Conservation (phyloP, 2,888 invertebrate genomes). For the Mythimna ferrago region DNA sequence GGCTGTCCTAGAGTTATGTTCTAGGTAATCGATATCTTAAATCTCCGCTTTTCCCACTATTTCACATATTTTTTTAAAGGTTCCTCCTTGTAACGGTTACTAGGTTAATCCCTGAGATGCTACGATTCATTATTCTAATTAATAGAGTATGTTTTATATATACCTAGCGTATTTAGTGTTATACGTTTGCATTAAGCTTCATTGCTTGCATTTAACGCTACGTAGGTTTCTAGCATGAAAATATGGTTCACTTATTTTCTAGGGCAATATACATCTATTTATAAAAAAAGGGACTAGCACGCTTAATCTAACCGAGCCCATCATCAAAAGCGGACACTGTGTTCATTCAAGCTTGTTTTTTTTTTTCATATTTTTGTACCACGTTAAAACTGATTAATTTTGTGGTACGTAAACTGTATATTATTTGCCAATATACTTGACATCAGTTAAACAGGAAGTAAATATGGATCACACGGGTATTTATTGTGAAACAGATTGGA, state of each 20-base stretch:
- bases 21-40: conserved; percentile 53
- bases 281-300: conserved; percentile 83
- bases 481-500: conserved; percentile 12
- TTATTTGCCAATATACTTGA: conserved; percentile 4
- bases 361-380: conserved; percentile 61
- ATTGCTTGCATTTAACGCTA: conserved; percentile 83
- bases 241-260: conserved; percentile 86
- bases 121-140: conserved; percentile 17
- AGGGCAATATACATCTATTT: conserved; percentile 86
- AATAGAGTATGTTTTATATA: conserved; percentile 1
- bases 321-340: conserved; percentile 78
- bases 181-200: conserved; percentile 72
- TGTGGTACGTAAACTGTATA: conserved; percentile 14
- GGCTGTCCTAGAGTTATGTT: conserved; percentile 48
- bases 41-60: conserved; percentile 31
- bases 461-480: conserved; percentile 2
- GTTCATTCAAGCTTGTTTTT: conserved; percentile 76
- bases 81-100: neutral
- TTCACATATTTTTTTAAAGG: neutral
- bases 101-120: conserved; percentile 9
- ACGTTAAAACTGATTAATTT: conserved; percentile 60
- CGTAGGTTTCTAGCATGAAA: conserved; percentile 82
- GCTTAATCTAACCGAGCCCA: conserved; percentile 80
- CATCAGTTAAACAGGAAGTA: conserved; percentile 11
- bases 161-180: conserved; percentile 18